A percentile compares a stretch with the other conserved stretches of the same genome.
Evolutionary conservation across 1,140 invertebrate species (phyloP).

Genomic region (Berghia stephanieae): DNA sequence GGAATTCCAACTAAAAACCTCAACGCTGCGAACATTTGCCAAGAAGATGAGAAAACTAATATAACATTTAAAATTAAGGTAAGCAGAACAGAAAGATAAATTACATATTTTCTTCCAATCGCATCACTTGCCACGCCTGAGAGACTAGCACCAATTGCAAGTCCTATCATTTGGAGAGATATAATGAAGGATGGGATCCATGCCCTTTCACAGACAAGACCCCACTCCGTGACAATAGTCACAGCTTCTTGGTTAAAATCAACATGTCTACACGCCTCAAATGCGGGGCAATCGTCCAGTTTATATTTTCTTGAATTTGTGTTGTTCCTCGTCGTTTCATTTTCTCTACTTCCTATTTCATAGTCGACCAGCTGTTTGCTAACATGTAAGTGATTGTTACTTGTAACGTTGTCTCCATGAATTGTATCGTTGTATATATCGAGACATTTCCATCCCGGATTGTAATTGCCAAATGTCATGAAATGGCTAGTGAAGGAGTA

Average conservation of each 20-base stretch:
- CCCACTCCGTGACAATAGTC: slow-evolving; percentile 39
- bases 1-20: slow-evolving; percentile 45
- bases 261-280: neutral
- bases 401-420: too few relatives aligned
- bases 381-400: neutral
- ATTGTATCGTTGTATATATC: neutral
- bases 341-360: neutral
- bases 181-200: slow-evolving; percentile 44
- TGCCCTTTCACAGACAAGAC: slow-evolving; percentile 47
- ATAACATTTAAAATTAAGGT: slow-evolving; percentile 31
- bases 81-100: slow-evolving; percentile 36
- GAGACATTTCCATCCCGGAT: neutral
- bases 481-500: neutral
- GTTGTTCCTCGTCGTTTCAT: too few relatives aligned
- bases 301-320: too few relatives aligned
- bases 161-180: slow-evolving; percentile 54
- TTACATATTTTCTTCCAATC: slow-evolving; percentile 46
- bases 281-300: neutral
- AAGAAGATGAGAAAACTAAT: slow-evolving; percentile 40
- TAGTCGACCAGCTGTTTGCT: neutral
- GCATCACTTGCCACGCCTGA: slow-evolving; percentile 48
- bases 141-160: slow-evolving; percentile 43
- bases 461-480: neutral
- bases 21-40: slow-evolving; percentile 50
- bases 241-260: neutral